Conservation (phyloP, 2,888 invertebrate species). For the Chirona hameri region DNA sequence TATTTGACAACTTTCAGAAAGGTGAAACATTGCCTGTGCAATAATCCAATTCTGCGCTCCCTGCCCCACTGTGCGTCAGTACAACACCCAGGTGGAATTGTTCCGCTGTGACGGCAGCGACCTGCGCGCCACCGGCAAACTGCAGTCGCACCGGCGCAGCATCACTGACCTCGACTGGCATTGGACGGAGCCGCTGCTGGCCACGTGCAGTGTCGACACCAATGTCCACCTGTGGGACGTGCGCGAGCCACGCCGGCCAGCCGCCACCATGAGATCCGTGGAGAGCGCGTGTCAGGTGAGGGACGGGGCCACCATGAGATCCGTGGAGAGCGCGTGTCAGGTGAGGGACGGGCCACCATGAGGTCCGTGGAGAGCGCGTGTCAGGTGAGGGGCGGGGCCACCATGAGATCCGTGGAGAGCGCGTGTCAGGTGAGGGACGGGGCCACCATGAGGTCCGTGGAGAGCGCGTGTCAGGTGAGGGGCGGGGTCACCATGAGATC, state of each 20-base stretch:
- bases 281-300: conserved; percentile 25
- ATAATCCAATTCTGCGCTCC: no score
- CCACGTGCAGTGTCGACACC: conserved; percentile 90
- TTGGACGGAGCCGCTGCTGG: conserved; percentile 66
- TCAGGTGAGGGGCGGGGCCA: no score
- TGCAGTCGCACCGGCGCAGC: conserved; percentile 77
- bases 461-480: no score
- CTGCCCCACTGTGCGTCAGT: not conserved
- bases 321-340: no score
- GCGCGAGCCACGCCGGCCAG: conserved; percentile 76
- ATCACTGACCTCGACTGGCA: conserved; percentile 93
- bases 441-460: no score
- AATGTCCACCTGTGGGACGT: conserved; percentile 93
- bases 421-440: no score
- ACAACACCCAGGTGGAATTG: not conserved
- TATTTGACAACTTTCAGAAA: no score
- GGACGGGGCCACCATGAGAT: no score
- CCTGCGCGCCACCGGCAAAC: conserved; percentile 48
- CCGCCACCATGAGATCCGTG: conserved; percentile 55
- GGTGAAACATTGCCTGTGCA: no score
- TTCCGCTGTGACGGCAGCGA: not conserved
- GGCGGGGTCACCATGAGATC: no score
- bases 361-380: no score
- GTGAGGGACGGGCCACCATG: not conserved
- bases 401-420: no score